Conservation (phyloP, 2,888 invertebrate species). For the Cactoblastis cactorum region DNA sequence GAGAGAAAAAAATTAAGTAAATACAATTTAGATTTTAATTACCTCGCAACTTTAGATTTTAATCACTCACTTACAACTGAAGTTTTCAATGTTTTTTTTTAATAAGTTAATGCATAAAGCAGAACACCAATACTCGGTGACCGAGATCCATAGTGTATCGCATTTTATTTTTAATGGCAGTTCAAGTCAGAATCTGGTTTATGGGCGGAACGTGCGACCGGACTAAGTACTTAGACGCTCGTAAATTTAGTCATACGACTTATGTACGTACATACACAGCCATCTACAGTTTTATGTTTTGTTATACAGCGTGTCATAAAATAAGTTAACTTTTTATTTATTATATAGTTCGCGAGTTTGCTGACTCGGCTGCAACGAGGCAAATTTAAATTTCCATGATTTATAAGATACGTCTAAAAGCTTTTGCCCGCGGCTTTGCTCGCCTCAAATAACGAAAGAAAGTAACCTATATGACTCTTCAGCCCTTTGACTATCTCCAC, state of each 20-base stretch:
- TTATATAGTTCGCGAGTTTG: conserved; percentile 1
- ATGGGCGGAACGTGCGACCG: conserved; percentile 63
- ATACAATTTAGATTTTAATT: too few relatives aligned
- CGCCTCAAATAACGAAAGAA: too few relatives aligned
- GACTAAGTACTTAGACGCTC: conserved; percentile 49
- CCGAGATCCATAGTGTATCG: conserved; percentile 15
- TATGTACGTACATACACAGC: conserved; percentile 29
- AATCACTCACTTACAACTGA: too few relatives aligned
- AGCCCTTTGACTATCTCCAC: too few relatives aligned
- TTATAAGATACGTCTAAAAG: too few relatives aligned
- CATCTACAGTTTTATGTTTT: conserved; percentile 9
- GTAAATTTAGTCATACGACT: conserved; percentile 47
- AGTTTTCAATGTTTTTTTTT: too few relatives aligned
- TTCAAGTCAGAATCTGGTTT: conserved; percentile 62
- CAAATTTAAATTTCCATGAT: background rate
- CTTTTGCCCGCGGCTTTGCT: too few relatives aligned
- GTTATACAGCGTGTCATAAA: conserved; percentile 18
- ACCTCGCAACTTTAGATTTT: too few relatives aligned
- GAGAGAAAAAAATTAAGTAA: too few relatives aligned
- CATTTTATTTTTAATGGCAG: conserved; percentile 24
- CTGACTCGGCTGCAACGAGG: background rate
- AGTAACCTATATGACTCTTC: too few relatives aligned
- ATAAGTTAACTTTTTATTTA: conserved; percentile 19
- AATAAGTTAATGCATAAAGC: background rate
- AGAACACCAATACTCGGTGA: conserved; percentile 3